Percentiles rank a stretch among this genome's conserved stretches.
These are phyloP conservation scores for Coreius guichenoti DNA, from an alignment of 2,797 vertebrate genomes.

Conservation along the genomic window DNA sequence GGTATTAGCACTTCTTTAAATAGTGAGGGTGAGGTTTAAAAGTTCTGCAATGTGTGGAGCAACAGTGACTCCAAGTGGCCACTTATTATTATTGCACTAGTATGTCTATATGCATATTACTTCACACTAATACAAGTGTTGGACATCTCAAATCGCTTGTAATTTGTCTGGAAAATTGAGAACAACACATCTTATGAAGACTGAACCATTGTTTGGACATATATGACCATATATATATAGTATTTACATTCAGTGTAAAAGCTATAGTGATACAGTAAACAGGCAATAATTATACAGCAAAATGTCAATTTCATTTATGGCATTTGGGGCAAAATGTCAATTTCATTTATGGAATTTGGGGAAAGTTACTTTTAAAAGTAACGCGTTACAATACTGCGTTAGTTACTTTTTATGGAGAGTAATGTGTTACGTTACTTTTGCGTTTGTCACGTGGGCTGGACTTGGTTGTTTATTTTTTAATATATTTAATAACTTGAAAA, in stretches of 20 bases:
- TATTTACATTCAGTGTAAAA: not conserved
- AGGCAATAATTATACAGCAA: not conserved
- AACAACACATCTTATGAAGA: not conserved
- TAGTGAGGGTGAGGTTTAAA: not conserved
- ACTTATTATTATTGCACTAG: conserved; percentile 18
- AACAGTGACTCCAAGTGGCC: conserved; percentile 45
- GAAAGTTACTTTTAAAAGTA: not conserved
- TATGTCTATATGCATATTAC: not conserved
- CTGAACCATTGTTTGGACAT: not conserved
- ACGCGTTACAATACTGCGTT: no score
- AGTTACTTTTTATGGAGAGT: no score
- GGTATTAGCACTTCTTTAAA: not conserved
- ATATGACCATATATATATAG: not conserved
- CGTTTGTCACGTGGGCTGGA: no score
- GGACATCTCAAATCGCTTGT: not conserved
- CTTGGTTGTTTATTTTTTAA: no score
- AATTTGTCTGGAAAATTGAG: not conserved
- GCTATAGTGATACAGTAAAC: not conserved
- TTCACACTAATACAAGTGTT: not conserved
- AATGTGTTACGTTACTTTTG: no score
- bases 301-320: not conserved
- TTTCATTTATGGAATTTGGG: not conserved
- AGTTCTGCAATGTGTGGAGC: not conserved
- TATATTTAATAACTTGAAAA: no score
- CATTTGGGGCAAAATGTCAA: not conserved